Base-by-base conservation (phyloP, 2,888 invertebrate genomes). In the Eustalomyia histrio region DNA sequence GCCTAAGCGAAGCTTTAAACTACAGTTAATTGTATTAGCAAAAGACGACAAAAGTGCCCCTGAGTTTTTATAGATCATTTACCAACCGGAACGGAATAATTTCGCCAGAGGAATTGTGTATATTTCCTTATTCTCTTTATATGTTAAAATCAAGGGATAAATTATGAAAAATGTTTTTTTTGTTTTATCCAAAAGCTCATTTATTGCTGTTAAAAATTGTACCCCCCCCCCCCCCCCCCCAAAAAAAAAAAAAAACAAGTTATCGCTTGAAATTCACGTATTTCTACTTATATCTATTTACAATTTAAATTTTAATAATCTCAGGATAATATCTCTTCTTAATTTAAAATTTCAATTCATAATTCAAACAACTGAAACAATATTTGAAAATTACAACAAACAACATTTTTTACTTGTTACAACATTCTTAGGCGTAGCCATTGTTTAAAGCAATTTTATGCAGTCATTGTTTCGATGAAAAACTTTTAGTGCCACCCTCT, bases 401-500 rank as follows among this genome's bases (percentile, higher is more conserved):
- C n/a, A 47, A n/a, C 12, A 43, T 14, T 9, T 33, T 50, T 63
- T 16, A 53, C 29, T 29, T 7, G 29, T 7, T 29, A 6, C 12
- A 55, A 67, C 18, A 35, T 35, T 55, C 33, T 6, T 47, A 1
- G 10, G 5, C 43, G 6, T n/a, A 16, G n/a, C 21, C 24, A 39
- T 39, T 67, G 53, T 67, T 67, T 53, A 7, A 24, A 55, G 21
- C 10, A 24, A 67, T 67, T 57, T 67, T 24, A 43, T 43, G 24
- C 33, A 55, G 53, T 55, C 53, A 24, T 35, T 53, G 65, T 67
- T 53, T 21, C n/a, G 50, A 52, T 14, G 17, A 14, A 17, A 50
- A 50, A 47, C 12, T 63, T 63, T 61, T 63, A 3, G 5, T 12
- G 29, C 29, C 14, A 12, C 12, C 39, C 17, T 4, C 33, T 29